phyloP scores from a whole-genome alignment of 2,113 vertebrate species.

The Corythaixoides concolor region DNA sequence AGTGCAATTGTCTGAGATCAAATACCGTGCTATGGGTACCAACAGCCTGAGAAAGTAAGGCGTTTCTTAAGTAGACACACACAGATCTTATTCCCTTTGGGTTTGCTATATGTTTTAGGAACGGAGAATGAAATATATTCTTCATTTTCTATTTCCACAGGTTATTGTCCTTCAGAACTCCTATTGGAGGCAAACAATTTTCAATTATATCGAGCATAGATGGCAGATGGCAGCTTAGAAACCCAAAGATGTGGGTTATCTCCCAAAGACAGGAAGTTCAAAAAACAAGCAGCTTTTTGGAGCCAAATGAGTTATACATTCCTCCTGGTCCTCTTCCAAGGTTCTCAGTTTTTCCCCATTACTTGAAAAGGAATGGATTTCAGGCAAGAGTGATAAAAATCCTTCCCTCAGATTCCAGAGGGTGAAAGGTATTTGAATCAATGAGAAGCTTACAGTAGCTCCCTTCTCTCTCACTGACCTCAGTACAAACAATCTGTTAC shows the following conservation, averaged over 20 bases:
- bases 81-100: background rate
- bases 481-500: background rate
- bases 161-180: background rate
- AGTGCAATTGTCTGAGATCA: background rate
- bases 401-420: background rate
- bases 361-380: background rate
- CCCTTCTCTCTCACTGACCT: background rate
- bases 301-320: background rate
- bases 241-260: background rate
- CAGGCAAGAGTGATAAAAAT: background rate
- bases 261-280: background rate
- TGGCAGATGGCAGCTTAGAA: background rate
- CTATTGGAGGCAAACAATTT: background rate
- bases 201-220: rapidly evolving
- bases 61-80: background rate
- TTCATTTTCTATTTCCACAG: background rate
- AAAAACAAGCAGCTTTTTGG: background rate
- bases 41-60: background rate
- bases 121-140: background rate
- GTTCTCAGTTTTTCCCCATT: rapidly evolving
- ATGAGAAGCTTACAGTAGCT: background rate
- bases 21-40: background rate
- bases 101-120: too few species aligned
- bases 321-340: background rate
- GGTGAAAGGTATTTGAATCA: background rate